These are phyloP conservation scores for Marcusenius ussheri DNA, from an alignment of 2,113 vertebrate genomes.

Conservation along the genomic window DNA sequence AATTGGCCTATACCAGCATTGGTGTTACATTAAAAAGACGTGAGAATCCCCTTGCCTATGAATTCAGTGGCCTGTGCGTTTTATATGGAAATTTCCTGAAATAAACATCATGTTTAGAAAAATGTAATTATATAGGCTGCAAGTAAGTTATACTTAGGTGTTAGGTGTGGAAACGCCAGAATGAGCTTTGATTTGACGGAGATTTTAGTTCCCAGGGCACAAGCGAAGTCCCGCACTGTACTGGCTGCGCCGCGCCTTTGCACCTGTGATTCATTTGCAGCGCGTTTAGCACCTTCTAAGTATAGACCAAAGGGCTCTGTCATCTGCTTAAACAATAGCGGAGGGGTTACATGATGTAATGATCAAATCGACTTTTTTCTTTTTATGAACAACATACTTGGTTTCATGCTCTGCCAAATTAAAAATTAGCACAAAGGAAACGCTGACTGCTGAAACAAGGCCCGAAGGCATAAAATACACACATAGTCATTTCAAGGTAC, in stretches of 20 bases:
- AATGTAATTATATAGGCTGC: neutral
- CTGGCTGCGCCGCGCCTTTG: neutral
- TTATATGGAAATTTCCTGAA: neutral
- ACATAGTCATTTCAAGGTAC: neutral
- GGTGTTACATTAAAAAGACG: neutral
- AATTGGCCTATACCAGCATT: neutral
- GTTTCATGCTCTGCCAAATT: neutral
- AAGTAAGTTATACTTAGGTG: neutral
- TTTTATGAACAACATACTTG: slow-evolving; percentile 3
- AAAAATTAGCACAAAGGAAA: slow-evolving; percentile 10
- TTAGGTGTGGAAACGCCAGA: neutral
- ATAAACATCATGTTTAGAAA: neutral
- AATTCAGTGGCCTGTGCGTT: neutral
- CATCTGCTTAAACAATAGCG: slow-evolving; percentile 16
- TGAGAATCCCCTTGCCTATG: neutral
- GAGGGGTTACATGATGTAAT: neutral
- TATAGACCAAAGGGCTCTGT: neutral
- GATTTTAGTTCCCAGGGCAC: neutral
- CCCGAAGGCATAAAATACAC: neutral
- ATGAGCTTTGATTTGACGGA: neutral
- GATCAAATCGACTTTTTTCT: slow-evolving; percentile 13
- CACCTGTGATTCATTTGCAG: slow-evolving; percentile 3
- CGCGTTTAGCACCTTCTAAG: neutral
- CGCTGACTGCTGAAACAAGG: neutral
- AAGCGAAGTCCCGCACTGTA: neutral